Evolutionary conservation across 1,140 invertebrate species (phyloP), one percentile per base, ranked within the genome.

Genomic region (Armadillidium nasatum): DNA sequence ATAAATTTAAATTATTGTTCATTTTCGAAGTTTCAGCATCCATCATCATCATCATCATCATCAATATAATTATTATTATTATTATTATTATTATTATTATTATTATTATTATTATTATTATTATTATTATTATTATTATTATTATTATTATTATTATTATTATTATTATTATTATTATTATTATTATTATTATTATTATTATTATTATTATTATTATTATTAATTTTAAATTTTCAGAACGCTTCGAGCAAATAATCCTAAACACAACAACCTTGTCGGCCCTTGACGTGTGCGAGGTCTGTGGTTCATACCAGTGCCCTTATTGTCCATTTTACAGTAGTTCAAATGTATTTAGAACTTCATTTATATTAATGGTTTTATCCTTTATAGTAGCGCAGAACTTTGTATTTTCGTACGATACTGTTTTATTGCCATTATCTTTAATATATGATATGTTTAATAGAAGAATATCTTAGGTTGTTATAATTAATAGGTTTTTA

Each of bases 281-380:
- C 7, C 83, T 89, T 71, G 87, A 87, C 81, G 88, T 90, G 60
- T 90, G 89, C 82, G 88, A 89, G 82, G 89, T 89, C 19, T 90
- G 89, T 81, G 89, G 88, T 0, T 89, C 88, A 0, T 90, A 88
- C 81, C 88, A 90, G 82, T 90, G 89, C 82, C 89, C 89, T 0
- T 90, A 89, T 80, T 90, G 89, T 82, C 88, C 89, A 0, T 83
- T 82, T 76, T 87, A 85, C 82, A 78, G 77, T 33, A 23, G 44
- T 19, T 22, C n/a, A 0, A 21, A n/a, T 23, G 15, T 44, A 23
- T 23, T 71, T 71, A 11, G 11, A 0, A 71, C 0, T 71, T 43
- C 23, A 71, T 71, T 0, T 44, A n/a, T 71, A 2, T 71, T 71
- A 43, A 44, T 71, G n/a, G 23, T 23, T 3, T 15, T 19, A 7